A percentile compares a stretch with the other conserved stretches of the same genome.
Conservation (phyloP, 2,888 invertebrate genomes). For the Biston stratarius region DNA sequence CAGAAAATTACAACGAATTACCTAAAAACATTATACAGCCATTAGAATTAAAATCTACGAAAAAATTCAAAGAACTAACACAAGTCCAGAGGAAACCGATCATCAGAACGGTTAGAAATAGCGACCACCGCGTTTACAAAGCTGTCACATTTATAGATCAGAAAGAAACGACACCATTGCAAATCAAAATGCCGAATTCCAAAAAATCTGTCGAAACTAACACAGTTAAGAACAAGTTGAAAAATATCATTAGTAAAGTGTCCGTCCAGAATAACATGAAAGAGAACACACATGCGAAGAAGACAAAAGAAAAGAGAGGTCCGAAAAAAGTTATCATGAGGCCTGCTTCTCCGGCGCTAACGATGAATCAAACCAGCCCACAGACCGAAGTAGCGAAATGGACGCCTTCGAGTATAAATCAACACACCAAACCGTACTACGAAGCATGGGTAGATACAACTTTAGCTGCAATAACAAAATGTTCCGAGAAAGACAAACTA, state of each 20-base stretch:
- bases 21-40: constrained; percentile 26
- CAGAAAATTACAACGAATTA: constrained; percentile 30
- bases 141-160: constrained; percentile 65
- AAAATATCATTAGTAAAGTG: constrained; percentile 18
- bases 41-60: constrained; percentile 33
- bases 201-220: background rate
- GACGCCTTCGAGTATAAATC: constrained; percentile 60
- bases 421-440: constrained; percentile 71
- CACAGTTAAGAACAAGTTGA: constrained; percentile 10
- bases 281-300: constrained; percentile 18
- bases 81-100: constrained; percentile 51
- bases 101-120: constrained; percentile 55
- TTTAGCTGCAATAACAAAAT: constrained; percentile 61
- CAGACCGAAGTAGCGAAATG: constrained; percentile 72
- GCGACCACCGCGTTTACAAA: constrained; percentile 55
- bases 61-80: constrained; percentile 33
- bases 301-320: constrained; percentile 15
- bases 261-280: constrained; percentile 1
- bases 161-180: constrained; percentile 47
- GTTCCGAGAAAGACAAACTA: constrained; percentile 53
- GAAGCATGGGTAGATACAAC: constrained; percentile 77
- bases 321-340: constrained; percentile 10
- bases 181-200: constrained; percentile 59
- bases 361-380: constrained; percentile 47
- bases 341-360: constrained; percentile 23